Conservation (phyloP, 2,888 invertebrate species). For the Leptothorax acervorum region DNA sequence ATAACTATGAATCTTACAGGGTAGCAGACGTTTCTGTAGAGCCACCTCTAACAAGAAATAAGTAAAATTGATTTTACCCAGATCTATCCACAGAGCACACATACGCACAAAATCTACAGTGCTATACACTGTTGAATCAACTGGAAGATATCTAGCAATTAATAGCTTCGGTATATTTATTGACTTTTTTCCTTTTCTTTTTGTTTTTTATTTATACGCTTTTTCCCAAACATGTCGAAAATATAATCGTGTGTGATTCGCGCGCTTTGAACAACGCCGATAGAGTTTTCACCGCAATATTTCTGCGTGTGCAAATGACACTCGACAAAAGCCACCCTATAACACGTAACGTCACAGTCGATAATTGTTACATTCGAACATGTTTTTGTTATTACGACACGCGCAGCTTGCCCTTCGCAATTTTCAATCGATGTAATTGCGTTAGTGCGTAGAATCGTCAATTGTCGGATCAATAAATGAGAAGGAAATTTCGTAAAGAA, state of each 20-base stretch:
- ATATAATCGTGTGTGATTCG: slow-evolving; percentile 44
- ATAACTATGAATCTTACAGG: slow-evolving; percentile 49
- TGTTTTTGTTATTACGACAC: slow-evolving; percentile 51
- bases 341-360: slow-evolving; percentile 40
- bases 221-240: slow-evolving; percentile 10
- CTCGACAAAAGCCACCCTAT: slow-evolving; percentile 37
- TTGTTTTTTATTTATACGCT: background rate
- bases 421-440: slow-evolving; percentile 38
- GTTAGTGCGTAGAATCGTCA: slow-evolving; percentile 14
- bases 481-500: background rate
- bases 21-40: slow-evolving; percentile 25
- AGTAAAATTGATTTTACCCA: slow-evolving; percentile 46
- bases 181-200: background rate
- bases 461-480: slow-evolving; percentile 16
- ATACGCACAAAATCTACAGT: background rate
- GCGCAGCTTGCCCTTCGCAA: slow-evolving; percentile 17
- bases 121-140: background rate
- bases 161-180: slow-evolving; percentile 17
- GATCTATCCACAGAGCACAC: background rate
- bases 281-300: slow-evolving; percentile 49
- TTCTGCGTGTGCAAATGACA: slow-evolving; percentile 51
- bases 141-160: slow-evolving; percentile 1
- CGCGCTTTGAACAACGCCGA: slow-evolving; percentile 45
- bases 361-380: slow-evolving; percentile 49
- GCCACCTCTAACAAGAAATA: slow-evolving; percentile 30